A percentile compares a stretch with the other conserved stretches of the same genome.
These are phyloP conservation scores for Idaea biselata DNA, from an alignment of 2,888 invertebrate genomes.

Conservation along the genomic window DNA sequence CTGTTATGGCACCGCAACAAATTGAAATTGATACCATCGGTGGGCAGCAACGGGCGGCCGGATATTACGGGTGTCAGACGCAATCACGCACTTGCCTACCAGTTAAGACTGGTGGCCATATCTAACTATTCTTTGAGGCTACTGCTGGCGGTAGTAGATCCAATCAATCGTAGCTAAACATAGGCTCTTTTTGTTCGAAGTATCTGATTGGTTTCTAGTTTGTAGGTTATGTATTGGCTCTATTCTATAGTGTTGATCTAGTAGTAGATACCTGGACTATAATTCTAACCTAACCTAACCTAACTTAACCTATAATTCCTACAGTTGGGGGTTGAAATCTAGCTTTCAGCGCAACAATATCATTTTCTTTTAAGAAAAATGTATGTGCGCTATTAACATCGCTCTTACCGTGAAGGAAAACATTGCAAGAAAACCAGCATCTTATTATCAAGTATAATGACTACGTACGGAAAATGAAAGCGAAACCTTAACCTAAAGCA, in stretches of 20 bases:
- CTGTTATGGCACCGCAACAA: constrained; percentile 74
- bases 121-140: constrained; percentile 51
- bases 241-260: neutral
- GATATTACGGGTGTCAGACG: constrained; percentile 78
- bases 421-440: too few species aligned
- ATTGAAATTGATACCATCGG: constrained; percentile 80
- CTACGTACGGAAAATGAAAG: too few species aligned
- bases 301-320: too few species aligned
- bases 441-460: too few species aligned
- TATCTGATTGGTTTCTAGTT: neutral
- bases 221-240: neutral
- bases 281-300: too few species aligned
- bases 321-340: too few species aligned
- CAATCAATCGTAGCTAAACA: neutral
- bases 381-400: too few species aligned
- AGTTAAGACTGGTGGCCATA: constrained; percentile 37
- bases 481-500: too few species aligned
- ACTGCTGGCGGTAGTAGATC: constrained; percentile 18
- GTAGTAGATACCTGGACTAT: too few species aligned
- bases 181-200: neutral
- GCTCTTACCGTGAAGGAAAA: too few species aligned
- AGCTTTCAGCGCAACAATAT: too few species aligned
- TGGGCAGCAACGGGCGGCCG: constrained; percentile 66
- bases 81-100: constrained; percentile 69
- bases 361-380: too few species aligned